These are phyloP conservation scores for Sphaeramia orbicularis DNA, from an alignment of 2,797 vertebrate species.

Conservation along the genomic window DNA sequence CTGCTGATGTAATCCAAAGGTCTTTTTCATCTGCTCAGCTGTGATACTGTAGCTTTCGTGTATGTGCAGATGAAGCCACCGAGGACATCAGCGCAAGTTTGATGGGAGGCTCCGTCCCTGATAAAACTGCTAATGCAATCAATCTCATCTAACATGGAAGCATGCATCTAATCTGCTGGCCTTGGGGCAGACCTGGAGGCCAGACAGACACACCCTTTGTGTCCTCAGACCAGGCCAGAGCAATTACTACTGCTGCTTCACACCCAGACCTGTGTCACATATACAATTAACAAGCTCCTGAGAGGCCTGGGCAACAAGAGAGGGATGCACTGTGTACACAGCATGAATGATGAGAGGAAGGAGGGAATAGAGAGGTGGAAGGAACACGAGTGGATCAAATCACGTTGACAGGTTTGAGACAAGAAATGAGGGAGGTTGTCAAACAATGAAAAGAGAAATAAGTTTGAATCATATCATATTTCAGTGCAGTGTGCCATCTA, in stretches of 20 bases:
- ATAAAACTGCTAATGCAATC: constrained; percentile 54
- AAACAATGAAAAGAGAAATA: constrained; percentile 11
- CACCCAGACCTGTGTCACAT: constrained; percentile 69
- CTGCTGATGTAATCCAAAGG: constrained; percentile 33
- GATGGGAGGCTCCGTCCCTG: constrained; percentile 32
- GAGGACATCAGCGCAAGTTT: constrained; percentile 22
- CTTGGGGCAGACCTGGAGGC: constrained; percentile 62
- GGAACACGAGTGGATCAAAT: constrained; percentile 33
- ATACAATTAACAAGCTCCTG: constrained; percentile 76
- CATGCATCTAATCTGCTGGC: constrained; percentile 54
- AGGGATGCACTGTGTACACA: constrained; percentile 67
- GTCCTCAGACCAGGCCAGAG: constrained; percentile 62
- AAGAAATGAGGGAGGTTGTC: constrained; percentile 27
- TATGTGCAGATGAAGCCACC: constrained; percentile 7
- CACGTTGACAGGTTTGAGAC: constrained; percentile 36
- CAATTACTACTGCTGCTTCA: constrained; percentile 74
- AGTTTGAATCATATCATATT: background rate
- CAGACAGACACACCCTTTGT: constrained; percentile 56
- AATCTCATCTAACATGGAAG: constrained; percentile 67
- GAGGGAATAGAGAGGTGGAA: constrained; percentile 35
- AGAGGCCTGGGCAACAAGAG: constrained; percentile 63
- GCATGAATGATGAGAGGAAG: constrained; percentile 72
- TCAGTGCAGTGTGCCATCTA: constrained; percentile 1
- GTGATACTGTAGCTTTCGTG: background rate
- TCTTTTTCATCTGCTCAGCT: constrained; percentile 2